Percentiles rank a stretch among this genome's conserved stretches.
Conservation (phyloP, 2,113 vertebrate genomes). For the Microcebus ravelobensis region DNA sequence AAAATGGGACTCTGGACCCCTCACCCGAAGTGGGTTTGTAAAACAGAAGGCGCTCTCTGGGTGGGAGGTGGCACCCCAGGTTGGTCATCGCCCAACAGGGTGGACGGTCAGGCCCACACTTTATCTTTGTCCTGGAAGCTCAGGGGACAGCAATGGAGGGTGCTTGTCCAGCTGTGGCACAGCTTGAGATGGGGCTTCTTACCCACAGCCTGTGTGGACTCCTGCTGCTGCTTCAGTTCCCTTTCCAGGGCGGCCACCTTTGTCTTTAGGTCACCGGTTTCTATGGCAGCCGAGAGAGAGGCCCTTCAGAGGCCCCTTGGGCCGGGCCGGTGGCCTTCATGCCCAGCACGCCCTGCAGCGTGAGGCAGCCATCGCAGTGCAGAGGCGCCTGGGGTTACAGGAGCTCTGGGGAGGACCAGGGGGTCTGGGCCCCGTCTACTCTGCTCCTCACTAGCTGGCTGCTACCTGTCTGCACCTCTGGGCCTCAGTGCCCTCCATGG, state of each 20-base stretch:
- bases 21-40: not conserved
- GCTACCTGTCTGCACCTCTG: not conserved
- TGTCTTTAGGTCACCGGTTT: constrained; percentile 82
- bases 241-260: constrained; percentile 83
- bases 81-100: not conserved
- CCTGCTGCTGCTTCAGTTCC: constrained; percentile 83
- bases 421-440: not conserved
- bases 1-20: not conserved
- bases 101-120: not conserved
- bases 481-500: not conserved
- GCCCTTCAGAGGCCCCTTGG: constrained; percentile 7
- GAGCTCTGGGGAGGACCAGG: not conserved
- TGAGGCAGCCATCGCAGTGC: not conserved
- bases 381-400: not conserved
- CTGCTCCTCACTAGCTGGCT: not conserved
- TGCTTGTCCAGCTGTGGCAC: fast-evolving
- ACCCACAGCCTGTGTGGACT: constrained; percentile 87
- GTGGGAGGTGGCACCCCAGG: not conserved
- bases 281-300: constrained; percentile 73
- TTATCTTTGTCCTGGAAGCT: not conserved
- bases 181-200: constrained; percentile 57
- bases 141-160: not conserved
- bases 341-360: not conserved
- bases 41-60: not conserved
- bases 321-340: not conserved